A percentile compares a stretch with the other conserved stretches of the same genome.
Evolutionary conservation across 2,113 vertebrate genomes (phyloP).

Genomic region (Silurus glanis): DNA sequence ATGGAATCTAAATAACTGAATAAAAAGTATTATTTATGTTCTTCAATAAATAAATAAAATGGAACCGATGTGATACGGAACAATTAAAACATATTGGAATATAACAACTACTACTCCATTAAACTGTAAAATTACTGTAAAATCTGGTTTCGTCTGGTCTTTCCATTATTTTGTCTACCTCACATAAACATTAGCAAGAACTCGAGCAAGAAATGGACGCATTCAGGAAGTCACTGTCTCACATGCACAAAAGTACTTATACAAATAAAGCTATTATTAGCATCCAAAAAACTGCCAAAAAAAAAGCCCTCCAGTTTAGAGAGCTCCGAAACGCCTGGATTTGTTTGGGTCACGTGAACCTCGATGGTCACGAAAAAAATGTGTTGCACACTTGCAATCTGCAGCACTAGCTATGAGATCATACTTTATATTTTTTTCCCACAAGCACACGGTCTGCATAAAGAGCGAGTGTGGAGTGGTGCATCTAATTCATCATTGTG

Average conservation of each 20-base stretch:
- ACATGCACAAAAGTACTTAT: slow-evolving; percentile 4
- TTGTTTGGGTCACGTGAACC: slow-evolving; percentile 14
- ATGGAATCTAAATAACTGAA: not conserved
- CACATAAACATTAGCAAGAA: not conserved
- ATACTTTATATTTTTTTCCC: slow-evolving; percentile 20
- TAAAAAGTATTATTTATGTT: not conserved
- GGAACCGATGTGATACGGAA: not conserved
- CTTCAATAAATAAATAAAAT: not conserved
- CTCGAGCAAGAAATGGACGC: not conserved
- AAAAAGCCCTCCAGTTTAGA: not conserved
- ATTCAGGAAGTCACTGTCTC: not conserved
- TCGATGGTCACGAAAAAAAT: not conserved
- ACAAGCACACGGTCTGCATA: slow-evolving; percentile 1
- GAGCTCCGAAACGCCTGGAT: not conserved
- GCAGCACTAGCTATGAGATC: slow-evolving; percentile 11
- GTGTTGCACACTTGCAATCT: slow-evolving; percentile 8
- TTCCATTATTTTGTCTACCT: slow-evolving; percentile 6
- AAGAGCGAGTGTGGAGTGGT: not conserved
- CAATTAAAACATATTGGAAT: not conserved
- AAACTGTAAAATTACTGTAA: not conserved
- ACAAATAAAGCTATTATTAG: slow-evolving; percentile 18
- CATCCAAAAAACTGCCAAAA: slow-evolving; percentile 1
- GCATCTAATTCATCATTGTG: not conserved
- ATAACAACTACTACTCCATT: not conserved
- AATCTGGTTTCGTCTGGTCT: not conserved